Percentiles rank a stretch among this genome's conserved stretches.
Conservation (phyloP, 1,140 invertebrate genomes). For the Drosophila baimaii region DNA sequence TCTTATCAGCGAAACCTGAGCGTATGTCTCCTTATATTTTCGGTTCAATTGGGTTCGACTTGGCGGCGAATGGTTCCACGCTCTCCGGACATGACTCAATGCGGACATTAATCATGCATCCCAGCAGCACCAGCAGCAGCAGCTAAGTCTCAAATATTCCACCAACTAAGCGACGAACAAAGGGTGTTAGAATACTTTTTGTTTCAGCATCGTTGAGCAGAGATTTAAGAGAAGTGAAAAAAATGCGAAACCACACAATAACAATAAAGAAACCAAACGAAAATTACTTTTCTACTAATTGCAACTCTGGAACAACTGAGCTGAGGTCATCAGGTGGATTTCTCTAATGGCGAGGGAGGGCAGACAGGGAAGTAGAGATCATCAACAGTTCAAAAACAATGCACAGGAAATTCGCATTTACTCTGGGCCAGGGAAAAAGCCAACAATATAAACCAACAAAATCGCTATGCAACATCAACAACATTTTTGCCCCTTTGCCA, state of each 20-base stretch:
- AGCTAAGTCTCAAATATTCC: conserved; percentile 36
- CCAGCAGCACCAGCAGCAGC: no score
- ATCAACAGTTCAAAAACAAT: conserved; percentile 54
- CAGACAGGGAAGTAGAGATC: no score
- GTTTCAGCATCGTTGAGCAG: conserved; percentile 56
- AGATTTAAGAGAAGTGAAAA: conserved; percentile 29
- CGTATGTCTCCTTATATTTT: conserved; percentile 24
- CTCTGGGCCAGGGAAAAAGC: conserved; percentile 37
- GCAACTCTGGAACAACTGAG: conserved; percentile 48
- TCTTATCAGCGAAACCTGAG: conserved; percentile 56
- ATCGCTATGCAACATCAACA: conserved; percentile 42
- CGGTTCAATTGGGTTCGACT: conserved; percentile 37
- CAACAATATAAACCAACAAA: conserved; percentile 56
- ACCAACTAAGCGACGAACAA: conserved; percentile 29
- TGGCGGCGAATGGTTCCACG: conserved; percentile 47
- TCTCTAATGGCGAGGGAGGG: no score
- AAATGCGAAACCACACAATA: conserved; percentile 28
- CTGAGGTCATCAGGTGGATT: conserved; percentile 43
- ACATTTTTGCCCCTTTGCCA: conserved; percentile 45
- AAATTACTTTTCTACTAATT: conserved; percentile 63
- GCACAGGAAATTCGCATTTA: conserved; percentile 70
- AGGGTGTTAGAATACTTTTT: conserved; percentile 59
- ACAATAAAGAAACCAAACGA: conserved; percentile 48
- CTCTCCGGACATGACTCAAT: conserved; percentile 60
- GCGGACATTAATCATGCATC: conserved; percentile 58